phyloP scores from a whole-genome alignment of 2,888 invertebrate species.

The Dryobota labecula region DNA sequence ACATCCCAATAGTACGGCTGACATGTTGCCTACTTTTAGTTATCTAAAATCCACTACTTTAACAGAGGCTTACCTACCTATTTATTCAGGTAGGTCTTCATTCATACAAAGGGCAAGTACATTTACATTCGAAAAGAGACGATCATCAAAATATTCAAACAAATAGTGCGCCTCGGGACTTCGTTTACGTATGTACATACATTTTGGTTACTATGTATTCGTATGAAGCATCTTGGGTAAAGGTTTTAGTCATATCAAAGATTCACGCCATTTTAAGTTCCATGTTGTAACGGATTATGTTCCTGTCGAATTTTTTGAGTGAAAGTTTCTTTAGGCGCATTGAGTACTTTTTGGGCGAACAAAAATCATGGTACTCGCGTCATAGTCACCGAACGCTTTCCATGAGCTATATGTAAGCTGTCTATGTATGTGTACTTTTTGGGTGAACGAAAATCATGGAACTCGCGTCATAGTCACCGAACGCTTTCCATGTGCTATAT shows the following conservation, averaged over 20 bases:
- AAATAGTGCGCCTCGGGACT: slow-evolving; percentile 47
- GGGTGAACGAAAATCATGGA: too few relatives aligned
- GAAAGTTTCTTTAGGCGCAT: too few relatives aligned
- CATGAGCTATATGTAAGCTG: too few relatives aligned
- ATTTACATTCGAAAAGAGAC: slow-evolving; percentile 56
- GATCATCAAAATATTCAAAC: slow-evolving; percentile 55
- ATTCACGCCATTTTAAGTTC: neutral
- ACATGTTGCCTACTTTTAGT: slow-evolving; percentile 14
- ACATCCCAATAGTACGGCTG: slow-evolving; percentile 36
- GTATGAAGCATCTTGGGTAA: slow-evolving; percentile 11
- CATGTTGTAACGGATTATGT: neutral
- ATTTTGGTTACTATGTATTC: slow-evolving; percentile 11
- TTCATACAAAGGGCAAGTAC: slow-evolving; percentile 49
- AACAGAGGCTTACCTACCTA: slow-evolving; percentile 13
- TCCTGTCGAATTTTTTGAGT: too few relatives aligned
- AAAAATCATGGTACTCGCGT: too few relatives aligned
- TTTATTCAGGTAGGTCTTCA: slow-evolving; percentile 40
- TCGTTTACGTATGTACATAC: slow-evolving; percentile 35
- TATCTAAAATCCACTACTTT: slow-evolving; percentile 23
- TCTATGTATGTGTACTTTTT: too few relatives aligned
- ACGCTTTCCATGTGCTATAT: too few relatives aligned
- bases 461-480: too few relatives aligned
- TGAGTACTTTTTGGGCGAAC: too few relatives aligned
- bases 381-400: too few relatives aligned
- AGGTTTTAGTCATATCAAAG: neutral